Conservation (phyloP, 2,888 invertebrate genomes). For the Hydraecia micacea region DNA sequence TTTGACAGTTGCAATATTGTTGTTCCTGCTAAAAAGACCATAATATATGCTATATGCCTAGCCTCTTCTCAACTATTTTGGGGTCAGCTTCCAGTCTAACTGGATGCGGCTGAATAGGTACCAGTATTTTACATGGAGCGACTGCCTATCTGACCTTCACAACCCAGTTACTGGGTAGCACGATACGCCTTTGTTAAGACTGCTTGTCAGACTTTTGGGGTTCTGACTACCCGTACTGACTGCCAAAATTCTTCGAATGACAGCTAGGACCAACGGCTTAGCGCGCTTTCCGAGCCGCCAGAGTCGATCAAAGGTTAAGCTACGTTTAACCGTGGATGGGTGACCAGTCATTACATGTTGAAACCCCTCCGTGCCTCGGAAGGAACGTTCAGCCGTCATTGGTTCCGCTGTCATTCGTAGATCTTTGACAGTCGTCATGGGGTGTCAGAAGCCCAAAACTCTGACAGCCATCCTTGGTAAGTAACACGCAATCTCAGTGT, state of each 20-base stretch:
- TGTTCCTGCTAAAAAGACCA: not conserved
- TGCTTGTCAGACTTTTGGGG: not conserved
- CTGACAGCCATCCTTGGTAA: not conserved
- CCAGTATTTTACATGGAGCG: not conserved
- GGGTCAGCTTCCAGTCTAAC: no score
- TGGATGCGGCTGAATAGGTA: no score
- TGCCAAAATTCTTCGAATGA: not conserved
- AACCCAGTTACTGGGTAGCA: not conserved
- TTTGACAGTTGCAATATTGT: not conserved
- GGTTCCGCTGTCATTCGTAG: not conserved
- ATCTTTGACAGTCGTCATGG: not conserved
- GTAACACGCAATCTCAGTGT: not conserved
- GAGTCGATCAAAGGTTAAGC: not conserved
- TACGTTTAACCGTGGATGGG: not conserved
- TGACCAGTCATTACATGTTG: not conserved
- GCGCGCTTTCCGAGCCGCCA: not conserved
- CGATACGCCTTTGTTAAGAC: not conserved
- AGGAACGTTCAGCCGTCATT: not conserved
- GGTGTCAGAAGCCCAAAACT: not conserved
- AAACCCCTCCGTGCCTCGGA: not conserved
- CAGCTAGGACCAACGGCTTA: not conserved
- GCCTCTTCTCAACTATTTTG: no score
- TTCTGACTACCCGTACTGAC: not conserved
- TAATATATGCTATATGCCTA: not conserved
- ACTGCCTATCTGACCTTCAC: not conserved